phyloP scores from a whole-genome alignment of 1,140 invertebrate species.

The Ostrea denselamellosa region DNA sequence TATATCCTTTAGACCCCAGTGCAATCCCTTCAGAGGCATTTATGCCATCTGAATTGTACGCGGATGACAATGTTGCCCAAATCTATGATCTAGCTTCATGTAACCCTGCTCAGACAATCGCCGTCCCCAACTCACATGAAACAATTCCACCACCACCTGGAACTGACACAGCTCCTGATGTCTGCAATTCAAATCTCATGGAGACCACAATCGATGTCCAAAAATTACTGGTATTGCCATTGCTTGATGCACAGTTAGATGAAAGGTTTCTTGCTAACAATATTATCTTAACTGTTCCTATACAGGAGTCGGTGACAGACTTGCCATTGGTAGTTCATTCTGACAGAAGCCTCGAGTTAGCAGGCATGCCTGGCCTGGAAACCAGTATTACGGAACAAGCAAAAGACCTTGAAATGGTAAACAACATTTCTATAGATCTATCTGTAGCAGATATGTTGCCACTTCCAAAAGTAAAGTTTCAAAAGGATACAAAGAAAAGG shows the following conservation, averaged over 20 bases:
- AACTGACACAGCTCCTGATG: not conserved
- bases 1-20: not conserved
- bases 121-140: not conserved
- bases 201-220: not conserved
- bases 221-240: not conserved
- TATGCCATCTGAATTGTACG: not conserved
- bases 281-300: not conserved
- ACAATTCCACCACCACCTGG: not conserved
- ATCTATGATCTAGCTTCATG: not conserved
- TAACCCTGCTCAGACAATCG: not conserved
- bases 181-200: not conserved
- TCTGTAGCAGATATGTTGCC: not conserved
- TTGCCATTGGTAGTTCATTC: not conserved
- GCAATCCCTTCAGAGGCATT: not conserved
- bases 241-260: not conserved
- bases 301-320: not conserved
- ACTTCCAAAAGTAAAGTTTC: not conserved
- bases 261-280: not conserved
- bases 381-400: not conserved
- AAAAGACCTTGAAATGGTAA: not conserved
- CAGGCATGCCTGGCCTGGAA: not conserved
- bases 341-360: constrained; percentile 11
- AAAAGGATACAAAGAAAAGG: not conserved
- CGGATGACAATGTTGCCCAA: not conserved
- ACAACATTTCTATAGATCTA: not conserved